Conservation (phyloP, 2,888 invertebrate genomes). For the Lutraria lutraria region DNA sequence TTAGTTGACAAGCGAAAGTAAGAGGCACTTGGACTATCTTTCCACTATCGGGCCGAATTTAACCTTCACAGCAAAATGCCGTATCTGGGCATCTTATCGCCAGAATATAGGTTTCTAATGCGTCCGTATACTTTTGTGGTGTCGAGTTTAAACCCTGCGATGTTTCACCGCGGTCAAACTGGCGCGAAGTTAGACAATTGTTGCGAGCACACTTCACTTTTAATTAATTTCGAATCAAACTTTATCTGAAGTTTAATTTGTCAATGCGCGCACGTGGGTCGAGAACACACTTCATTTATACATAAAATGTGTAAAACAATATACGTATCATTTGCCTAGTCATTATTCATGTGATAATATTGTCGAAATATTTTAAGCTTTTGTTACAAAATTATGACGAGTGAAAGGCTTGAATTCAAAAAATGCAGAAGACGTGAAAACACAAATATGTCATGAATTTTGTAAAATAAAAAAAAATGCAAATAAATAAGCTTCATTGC, state of each 20-base stretch:
- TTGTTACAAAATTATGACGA: neutral
- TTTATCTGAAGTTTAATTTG: conserved; percentile 22
- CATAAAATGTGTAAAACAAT: neutral
- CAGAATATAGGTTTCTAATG: neutral
- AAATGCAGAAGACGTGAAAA: neutral
- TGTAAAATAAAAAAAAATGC: too few species aligned
- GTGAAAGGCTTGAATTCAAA: neutral
- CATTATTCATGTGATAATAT: neutral
- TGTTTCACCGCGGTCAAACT: conserved; percentile 19
- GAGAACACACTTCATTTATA: neutral
- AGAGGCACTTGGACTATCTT: conserved; percentile 57
- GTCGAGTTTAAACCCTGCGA: conserved; percentile 35
- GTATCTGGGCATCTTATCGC: neutral
- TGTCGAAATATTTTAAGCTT: neutral
- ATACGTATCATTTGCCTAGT: neutral
- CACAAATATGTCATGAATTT: neutral
- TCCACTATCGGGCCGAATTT: conserved; percentile 19
- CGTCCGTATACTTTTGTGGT: neutral
- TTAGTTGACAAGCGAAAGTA: conserved; percentile 55
- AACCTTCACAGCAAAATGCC: neutral
- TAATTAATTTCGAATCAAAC: conserved; percentile 21
- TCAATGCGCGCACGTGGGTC: neutral
- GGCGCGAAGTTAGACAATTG: conserved; percentile 46
- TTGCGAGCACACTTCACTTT: conserved; percentile 35
- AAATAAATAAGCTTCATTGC: too few species aligned